These are phyloP conservation scores for Umimayanthus kanabou DNA, from an alignment of 92 coral and sea anemone species.

Conservation along the genomic window DNA sequence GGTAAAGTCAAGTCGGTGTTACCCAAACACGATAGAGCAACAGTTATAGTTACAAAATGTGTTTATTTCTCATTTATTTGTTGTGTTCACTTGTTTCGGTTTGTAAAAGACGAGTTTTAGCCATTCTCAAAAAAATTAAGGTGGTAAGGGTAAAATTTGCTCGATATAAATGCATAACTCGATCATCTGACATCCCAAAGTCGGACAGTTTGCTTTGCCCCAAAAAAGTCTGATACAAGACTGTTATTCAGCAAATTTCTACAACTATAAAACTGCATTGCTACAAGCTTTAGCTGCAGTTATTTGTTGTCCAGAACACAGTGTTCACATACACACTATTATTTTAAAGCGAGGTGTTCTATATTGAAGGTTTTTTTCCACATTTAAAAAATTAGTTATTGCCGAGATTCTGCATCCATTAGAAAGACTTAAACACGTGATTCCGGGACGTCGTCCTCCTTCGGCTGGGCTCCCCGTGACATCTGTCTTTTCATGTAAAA, in stretches of 20 bases:
- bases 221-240: neutral
- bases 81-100: neutral
- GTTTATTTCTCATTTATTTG: too few relatives aligned
- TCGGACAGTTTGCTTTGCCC: neutral
- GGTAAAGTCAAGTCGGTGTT: neutral
- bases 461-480: constrained; percentile 32
- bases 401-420: neutral
- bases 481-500: constrained; percentile 71
- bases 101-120: neutral
- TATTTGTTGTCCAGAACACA: neutral
- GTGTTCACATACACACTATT: too few relatives aligned
- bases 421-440: constrained; percentile 16
- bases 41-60: neutral
- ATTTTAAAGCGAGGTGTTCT: neutral
- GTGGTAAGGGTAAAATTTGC: neutral
- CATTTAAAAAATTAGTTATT: neutral
- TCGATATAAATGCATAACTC: too few relatives aligned
- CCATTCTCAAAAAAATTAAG: neutral
- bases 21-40: neutral
- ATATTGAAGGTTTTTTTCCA: neutral
- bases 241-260: neutral
- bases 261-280: neutral
- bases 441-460: constrained; percentile 25
- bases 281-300: neutral
- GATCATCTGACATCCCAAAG: too few relatives aligned